Percentiles rank a stretch among this genome's conserved stretches.
These are phyloP conservation scores for Mesocentrotus franciscanus DNA, from an alignment of 53 echinoderm and acorn worm species.

Conservation along the genomic window DNA sequence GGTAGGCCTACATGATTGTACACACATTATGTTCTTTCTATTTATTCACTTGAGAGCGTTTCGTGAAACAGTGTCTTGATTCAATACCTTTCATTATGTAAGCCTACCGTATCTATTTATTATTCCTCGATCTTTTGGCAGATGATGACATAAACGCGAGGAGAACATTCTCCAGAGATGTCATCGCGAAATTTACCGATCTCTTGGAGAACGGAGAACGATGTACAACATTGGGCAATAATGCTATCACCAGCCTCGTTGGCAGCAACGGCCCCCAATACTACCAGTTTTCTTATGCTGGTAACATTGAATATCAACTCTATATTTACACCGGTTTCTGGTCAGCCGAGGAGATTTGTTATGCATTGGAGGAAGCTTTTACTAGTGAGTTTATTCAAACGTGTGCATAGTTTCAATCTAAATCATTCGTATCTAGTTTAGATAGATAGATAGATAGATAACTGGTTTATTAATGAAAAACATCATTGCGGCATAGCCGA, in stretches of 20 bases:
- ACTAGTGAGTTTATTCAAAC: background rate
- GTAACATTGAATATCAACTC: background rate
- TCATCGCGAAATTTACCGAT: background rate
- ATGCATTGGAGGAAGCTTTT: background rate
- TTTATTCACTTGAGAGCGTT: too few species aligned
- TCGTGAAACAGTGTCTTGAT: too few species aligned
- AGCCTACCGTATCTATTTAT: background rate
- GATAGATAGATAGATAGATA: too few species aligned
- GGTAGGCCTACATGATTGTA: too few species aligned
- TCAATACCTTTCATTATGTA: background rate
- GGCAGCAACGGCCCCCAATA: too few species aligned
- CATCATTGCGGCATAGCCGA: too few species aligned
- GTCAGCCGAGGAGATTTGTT: background rate
- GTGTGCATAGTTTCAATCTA: too few species aligned
- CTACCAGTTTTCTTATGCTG: background rate
- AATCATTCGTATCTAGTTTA: too few species aligned
- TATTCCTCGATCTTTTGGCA: background rate
- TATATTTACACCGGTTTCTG: background rate
- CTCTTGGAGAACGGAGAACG: background rate
- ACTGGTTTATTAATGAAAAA: too few species aligned
- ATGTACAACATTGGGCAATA: background rate
- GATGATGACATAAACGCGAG: background rate
- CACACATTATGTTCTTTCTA: too few species aligned
- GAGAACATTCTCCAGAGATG: background rate
- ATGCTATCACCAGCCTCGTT: background rate